Base-by-base conservation (phyloP, 2,113 vertebrate species). In the Prunella himalayana region DNA sequence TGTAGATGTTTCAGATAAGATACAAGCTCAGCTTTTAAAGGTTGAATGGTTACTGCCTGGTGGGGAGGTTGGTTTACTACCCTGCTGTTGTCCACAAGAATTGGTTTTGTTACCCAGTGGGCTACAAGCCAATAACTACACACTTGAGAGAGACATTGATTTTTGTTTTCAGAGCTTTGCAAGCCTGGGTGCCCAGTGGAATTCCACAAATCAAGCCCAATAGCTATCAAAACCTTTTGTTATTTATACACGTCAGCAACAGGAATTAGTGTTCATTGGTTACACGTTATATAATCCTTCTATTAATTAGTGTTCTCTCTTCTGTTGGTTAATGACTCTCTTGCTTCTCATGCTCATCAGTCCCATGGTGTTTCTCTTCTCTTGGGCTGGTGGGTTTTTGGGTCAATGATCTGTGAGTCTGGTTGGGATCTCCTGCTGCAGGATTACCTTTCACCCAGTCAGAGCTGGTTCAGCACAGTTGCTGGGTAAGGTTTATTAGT, bases 371-470 rank as follows among this genome's bases (percentile, higher is more conserved):
- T 59, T 86, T 44, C 71, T 68, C 21, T 25, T 75, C 70, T 17
- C 33, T 50, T 50, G 47, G 47, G 13, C 81, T 0, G 0, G 4
- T 54, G 68, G 56, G 27, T 9, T 83, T 82, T 63, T 53, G 37
- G 16, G 53, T 68, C 14, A 23, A 2, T 57, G 30, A 11, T 73
- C 28, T 1, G 1, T 35, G 59, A 15, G 41, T n/a, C 0, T 54
- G 50, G 15, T 42, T 1, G 1, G 13, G 17, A 31, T 59, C 83
- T 68, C 13, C 71, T 12, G 28, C 51, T 76, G 60, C 42, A 19
- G 51, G 66, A 42, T 66, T 30, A 4, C 70, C 60, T 30, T 39
- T 41, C 13, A 41, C 30, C 37, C 44, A 35, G 9, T 12, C 11
- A 22, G 15, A 28, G 82, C 59, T 73, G 23, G 6, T 13, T 4